A percentile compares a stretch with the other conserved stretches of the same genome.
Conservation (phyloP, 2,113 vertebrate genomes). For the Oryzias javanicus region DNA sequence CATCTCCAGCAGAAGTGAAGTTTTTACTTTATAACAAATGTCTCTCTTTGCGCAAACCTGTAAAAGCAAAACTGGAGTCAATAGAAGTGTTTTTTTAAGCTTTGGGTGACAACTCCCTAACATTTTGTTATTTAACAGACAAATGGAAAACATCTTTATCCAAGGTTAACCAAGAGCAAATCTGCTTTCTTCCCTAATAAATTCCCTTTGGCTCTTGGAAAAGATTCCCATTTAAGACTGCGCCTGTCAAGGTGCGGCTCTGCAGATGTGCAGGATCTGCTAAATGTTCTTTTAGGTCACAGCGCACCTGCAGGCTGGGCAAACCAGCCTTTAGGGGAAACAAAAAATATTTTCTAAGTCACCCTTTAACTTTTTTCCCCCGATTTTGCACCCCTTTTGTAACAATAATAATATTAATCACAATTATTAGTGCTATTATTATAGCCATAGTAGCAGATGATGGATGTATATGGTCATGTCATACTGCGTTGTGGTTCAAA, state of each 20-base stretch:
- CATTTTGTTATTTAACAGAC: constrained; percentile 14
- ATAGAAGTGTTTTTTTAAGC: constrained; percentile 2
- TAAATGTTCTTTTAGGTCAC: constrained; percentile 23
- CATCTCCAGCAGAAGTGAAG: neutral
- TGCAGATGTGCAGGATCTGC: constrained; percentile 7
- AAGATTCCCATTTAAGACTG: constrained; percentile 13
- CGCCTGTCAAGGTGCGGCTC: constrained; percentile 12
- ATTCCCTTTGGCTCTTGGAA: constrained; percentile 29
- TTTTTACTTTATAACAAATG: neutral
- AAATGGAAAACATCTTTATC: constrained; percentile 3
- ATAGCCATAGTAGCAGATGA: too few species aligned
- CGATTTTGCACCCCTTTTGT: too few species aligned
- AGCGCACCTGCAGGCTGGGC: too few species aligned
- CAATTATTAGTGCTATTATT: too few species aligned
- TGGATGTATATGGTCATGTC: too few species aligned
- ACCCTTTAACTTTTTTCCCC: too few species aligned
- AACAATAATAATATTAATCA: too few species aligned
- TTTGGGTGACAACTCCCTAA: constrained; percentile 29
- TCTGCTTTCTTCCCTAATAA: constrained; percentile 1
- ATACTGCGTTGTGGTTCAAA: too few species aligned
- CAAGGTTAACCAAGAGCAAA: too few species aligned
- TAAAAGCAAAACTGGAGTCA: constrained; percentile 24
- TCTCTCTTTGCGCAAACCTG: constrained; percentile 19
- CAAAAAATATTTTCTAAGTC: too few species aligned
- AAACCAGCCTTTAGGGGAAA: too few species aligned